Evolutionary conservation across 2,888 invertebrate species (phyloP), one percentile per base, ranked within the genome.

Genomic region (Adelognathus sp.): DNA sequence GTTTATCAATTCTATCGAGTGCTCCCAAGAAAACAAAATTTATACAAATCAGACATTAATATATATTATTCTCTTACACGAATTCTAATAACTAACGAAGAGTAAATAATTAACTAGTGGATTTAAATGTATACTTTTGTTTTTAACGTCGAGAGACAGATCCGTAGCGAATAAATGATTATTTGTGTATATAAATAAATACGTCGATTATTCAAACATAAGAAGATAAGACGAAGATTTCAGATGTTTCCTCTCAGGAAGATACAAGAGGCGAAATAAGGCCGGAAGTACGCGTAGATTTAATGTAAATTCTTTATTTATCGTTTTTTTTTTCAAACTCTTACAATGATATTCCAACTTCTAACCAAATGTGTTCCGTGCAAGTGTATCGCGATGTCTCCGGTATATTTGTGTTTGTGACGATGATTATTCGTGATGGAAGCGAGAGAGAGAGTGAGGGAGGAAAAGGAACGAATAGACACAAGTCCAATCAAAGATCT

Each of bases 311-410:
- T 31, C 58, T 61, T 76, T 44, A 54, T 61, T 60, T 67, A 41
- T 41, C 21, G 14, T 18, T 69, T 46, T 80, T 66, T 64, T 63
- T 71, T n/a, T n/a, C n/a, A n/a, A 71, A 72, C 76, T 64, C 36
- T 64, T 76, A 58, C 76, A 74, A 81, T 75, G 67, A n/a, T n/a
- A 50, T 67, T 80, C 75, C 82, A 86, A 85, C 81, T 79, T 82
- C 79, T 86, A 86, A 87, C 87, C 87, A 86, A 85, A 87, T 87
- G 87, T 87, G 87, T 87, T 87, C 86, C 85, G 79, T 81, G 75
- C 72, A 31, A 79, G 74, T 70, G 72, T n/a, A n/a, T 79, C 66
- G 24, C 60, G 50, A 73, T 39, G 44, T 73, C 33, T 63, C 41
- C 75, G 61, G 61, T 77, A 81, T 75, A 80, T 71, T 76, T 70